phyloP scores from a whole-genome alignment of 2,888 invertebrate species.

The Euplexia lucipara region DNA sequence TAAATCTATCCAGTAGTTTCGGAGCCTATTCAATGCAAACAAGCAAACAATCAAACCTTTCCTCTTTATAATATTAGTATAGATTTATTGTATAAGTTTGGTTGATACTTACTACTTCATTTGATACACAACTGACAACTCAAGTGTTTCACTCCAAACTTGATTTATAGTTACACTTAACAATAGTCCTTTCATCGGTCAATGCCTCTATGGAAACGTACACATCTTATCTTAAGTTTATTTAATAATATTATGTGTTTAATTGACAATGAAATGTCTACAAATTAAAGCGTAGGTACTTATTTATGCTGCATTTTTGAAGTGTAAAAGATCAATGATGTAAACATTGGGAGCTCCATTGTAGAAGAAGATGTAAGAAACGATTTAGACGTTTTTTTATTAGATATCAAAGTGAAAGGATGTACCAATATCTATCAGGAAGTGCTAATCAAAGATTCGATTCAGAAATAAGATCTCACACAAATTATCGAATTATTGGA shows the following conservation, averaged over 20 bases:
- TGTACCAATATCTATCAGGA: not conserved
- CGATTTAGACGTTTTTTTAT: no score
- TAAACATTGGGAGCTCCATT: not conserved
- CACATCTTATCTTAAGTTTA: slow-evolving; percentile 38
- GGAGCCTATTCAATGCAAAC: no score
- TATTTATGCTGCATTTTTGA: not conserved
- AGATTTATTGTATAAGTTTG: not conserved
- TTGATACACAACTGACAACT: slow-evolving; percentile 7
- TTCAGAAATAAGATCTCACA: not conserved
- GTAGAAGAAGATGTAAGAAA: no score
- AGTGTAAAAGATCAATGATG: slow-evolving; percentile 3
- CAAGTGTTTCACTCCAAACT: slow-evolving; percentile 21
- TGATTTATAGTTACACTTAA: slow-evolving; percentile 16
- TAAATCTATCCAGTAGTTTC: no score
- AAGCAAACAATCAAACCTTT: no score
- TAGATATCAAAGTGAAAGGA: not conserved
- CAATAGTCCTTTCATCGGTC: slow-evolving; percentile 34
- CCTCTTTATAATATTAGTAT: no score
- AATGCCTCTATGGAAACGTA: slow-evolving; percentile 27
- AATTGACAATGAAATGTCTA: slow-evolving; percentile 2
- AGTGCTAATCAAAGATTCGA: not conserved
- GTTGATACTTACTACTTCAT: slow-evolving; percentile 3
- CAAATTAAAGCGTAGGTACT: not conserved
- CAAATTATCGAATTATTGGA: not conserved
- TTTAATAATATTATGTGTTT: slow-evolving; percentile 21